Evolutionary conservation across 2,113 vertebrate species (phyloP).

Genomic region (Ramphastos sulfuratus): DNA sequence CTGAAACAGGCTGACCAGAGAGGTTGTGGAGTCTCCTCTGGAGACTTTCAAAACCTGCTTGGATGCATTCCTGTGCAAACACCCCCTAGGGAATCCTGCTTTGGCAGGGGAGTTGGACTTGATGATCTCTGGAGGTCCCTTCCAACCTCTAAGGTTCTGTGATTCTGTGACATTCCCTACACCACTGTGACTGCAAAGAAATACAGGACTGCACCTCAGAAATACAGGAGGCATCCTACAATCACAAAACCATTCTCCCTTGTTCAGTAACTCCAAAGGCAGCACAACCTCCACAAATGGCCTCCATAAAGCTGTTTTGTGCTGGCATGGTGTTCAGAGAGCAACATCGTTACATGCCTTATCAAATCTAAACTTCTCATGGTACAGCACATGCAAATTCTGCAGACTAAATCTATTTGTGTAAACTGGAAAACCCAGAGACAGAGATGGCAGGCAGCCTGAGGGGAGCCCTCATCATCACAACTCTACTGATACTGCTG

Average conservation of each 20-base stretch:
- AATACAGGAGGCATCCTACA: background rate
- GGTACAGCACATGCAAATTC: background rate
- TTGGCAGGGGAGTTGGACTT: too few species aligned
- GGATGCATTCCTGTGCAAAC: too few species aligned
- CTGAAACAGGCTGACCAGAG: too few species aligned
- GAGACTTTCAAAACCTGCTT: too few species aligned
- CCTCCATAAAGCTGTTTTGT: background rate
- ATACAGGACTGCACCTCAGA: background rate
- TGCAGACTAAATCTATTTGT: background rate
- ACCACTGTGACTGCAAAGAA: background rate
- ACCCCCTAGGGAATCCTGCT: too few species aligned
- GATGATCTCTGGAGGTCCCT: too few species aligned
- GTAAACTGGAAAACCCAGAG: background rate
- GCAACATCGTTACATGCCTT: background rate
- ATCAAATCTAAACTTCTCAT: background rate
- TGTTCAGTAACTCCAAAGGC: background rate
- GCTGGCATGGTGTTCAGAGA: background rate
- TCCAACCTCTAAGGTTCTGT: too few species aligned
- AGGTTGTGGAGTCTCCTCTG: too few species aligned
- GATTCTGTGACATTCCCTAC: background rate
- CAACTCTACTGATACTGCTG: background rate
- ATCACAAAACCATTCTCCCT: background rate
- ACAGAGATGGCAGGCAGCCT: background rate
- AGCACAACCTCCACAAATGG: background rate
- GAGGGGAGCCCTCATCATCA: background rate